Base-by-base conservation (phyloP, 2,113 vertebrate species). In the Caranx melampygus region DNA sequence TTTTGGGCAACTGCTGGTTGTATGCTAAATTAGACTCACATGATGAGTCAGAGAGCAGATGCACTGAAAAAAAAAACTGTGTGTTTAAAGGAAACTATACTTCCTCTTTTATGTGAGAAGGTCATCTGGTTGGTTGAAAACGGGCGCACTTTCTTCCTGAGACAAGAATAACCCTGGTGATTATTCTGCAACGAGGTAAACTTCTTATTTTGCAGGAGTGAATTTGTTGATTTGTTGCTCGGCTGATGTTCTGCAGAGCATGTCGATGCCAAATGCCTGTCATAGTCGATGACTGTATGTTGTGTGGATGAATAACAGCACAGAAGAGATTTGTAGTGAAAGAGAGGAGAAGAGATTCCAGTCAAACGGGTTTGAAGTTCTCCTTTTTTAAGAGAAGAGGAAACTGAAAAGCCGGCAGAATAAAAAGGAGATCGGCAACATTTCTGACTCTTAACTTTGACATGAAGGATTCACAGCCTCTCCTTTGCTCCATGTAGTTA, bases 11-110 rank as follows among this genome's bases (percentile, higher is more conserved):
- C 57, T 52, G 71, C 77, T 78, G 64, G 8, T 52, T 14, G 35
- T 61, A 26, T 1, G 26, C 26, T 26, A 86, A 84, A 93, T 87
- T 64, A 75, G 77, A 74, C 51, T 86, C 87, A 92, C 85, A 88
- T 90, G 91, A 92, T 34, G 1, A 79, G 20, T 5, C 31, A 18
- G 35, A 26, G 10, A 65, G 33, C 35, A 59, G 68, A 62, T 5
- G 51, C 37, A 34, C 45, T 26, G 37, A 8, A 49, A 54, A 47
- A 77, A 58, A 42, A 45, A 7, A 18, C 21, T 4, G 55, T 14
- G 59, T 51, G 16, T 18, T 33, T 33, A 15, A 60, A 57, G 67
- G 63, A 75, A 89, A 79, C 21, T 35, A 9, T n/a, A 88, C 89
- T 91, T 92, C 91, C 87, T 76, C 72, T 80, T 92, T 84, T 15